Conservation (phyloP, 2,888 invertebrate species). For the Conomelus anceps region DNA sequence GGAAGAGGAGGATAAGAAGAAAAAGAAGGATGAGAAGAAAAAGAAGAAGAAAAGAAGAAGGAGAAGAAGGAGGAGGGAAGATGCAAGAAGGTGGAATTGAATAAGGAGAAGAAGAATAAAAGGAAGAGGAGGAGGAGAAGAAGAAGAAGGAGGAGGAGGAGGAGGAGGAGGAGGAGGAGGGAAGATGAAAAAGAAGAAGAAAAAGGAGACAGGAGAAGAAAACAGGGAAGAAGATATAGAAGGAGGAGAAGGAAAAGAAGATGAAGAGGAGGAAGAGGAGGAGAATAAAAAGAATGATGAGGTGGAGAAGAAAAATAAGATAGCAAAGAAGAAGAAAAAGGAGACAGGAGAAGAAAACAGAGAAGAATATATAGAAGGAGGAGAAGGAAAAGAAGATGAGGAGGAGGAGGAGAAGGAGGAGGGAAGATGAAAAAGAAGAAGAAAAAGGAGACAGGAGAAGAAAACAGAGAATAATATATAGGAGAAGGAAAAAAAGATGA, state of each 20-base stretch:
- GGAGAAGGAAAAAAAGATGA: neutral
- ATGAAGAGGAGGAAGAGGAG: too few species aligned
- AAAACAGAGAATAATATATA: too few species aligned
- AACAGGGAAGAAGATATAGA: too few species aligned
- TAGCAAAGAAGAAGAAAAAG: neutral
- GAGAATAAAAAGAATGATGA: too few species aligned
- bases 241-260: too few species aligned
- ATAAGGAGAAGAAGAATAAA: neutral
- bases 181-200: neutral
- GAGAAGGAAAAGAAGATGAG: neutral
- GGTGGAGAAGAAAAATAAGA: neutral
- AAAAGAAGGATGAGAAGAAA: neutral
- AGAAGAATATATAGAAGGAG: neutral
- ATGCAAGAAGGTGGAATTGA: too few species aligned
- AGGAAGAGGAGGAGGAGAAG: neutral
- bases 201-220: too few species aligned
- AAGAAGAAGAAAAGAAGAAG: neutral
- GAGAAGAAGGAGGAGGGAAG: too few species aligned
- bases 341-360: neutral
- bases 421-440: too few species aligned
- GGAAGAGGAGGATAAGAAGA: neutral
- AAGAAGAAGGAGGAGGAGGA: neutral
- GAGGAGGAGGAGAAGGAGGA: too few species aligned
- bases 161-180: too few species aligned
- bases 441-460: neutral